These are phyloP conservation scores for Tineola bisselliella DNA, from an alignment of 2,888 invertebrate species.

Conservation along the genomic window DNA sequence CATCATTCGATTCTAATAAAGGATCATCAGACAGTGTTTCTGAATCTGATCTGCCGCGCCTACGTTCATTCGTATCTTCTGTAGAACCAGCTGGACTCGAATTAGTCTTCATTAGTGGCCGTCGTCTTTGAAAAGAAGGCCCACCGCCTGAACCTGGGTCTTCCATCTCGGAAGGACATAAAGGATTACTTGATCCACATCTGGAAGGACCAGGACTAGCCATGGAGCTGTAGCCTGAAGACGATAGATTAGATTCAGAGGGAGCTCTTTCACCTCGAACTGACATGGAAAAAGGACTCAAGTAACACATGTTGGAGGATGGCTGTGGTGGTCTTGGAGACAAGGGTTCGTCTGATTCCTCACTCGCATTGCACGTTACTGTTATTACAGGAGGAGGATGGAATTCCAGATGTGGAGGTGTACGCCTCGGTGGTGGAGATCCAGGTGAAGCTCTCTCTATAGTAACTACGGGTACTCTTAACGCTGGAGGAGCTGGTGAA, in stretches of 20 bases:
- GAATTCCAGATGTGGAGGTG: constrained; percentile 73
- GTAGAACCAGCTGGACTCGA: constrained; percentile 56
- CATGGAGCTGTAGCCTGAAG: constrained; percentile 87
- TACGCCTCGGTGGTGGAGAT: constrained; percentile 67
- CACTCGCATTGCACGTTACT: constrained; percentile 79
- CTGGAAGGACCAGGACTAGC: constrained; percentile 85
- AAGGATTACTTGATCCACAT: constrained; percentile 82
- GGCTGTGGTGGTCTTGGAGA: constrained; percentile 70
- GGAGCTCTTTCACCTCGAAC: constrained; percentile 77
- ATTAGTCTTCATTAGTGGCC: constrained; percentile 71
- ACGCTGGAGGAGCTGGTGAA: constrained; percentile 53
- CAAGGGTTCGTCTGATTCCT: constrained; percentile 79
- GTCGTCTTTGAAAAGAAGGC: constrained; percentile 63
- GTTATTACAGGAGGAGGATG: constrained; percentile 76
- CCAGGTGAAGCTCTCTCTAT: constrained; percentile 78
- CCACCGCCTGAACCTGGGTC: constrained; percentile 73
- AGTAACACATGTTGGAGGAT: constrained; percentile 73
- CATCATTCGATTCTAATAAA: constrained; percentile 77
- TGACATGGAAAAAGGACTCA: constrained; percentile 82
- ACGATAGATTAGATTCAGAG: constrained; percentile 84
- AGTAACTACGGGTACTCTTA: constrained; percentile 72
- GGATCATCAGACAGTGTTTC: constrained; percentile 80
- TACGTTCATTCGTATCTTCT: constrained; percentile 56
- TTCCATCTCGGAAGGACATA: constrained; percentile 80
- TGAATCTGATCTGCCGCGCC: constrained; percentile 75